These are phyloP conservation scores for Uloborus plumipes DNA, from an alignment of 2,888 invertebrate species.

Conservation along the genomic window DNA sequence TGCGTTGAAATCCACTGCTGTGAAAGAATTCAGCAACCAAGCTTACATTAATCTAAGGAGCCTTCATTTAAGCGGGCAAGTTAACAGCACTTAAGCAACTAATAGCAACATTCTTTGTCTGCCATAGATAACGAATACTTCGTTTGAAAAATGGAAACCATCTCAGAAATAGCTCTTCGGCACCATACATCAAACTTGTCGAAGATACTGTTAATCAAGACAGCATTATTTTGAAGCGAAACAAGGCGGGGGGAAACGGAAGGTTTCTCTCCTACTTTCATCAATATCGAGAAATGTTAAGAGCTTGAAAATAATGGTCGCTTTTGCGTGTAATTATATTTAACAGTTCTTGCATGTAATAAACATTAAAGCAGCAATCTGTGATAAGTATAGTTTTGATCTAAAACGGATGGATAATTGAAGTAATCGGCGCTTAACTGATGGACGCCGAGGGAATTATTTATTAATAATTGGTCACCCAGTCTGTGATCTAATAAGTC, in stretches of 20 bases:
- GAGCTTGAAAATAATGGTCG: conserved; percentile 24
- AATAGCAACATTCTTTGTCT: not conserved
- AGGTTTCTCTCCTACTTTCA: conserved; percentile 15
- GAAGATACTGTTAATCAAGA: conserved; percentile 37
- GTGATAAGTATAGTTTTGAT: conserved; percentile 30
- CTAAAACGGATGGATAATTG: conserved; percentile 26
- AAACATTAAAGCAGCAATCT: conserved; percentile 34
- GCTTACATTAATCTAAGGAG: too few relatives aligned
- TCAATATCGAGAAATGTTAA: conserved; percentile 27
- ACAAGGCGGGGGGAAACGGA: conserved; percentile 16
- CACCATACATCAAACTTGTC: not conserved
- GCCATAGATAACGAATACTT: too few relatives aligned
- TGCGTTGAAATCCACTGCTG: too few relatives aligned
- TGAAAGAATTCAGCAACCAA: too few relatives aligned
- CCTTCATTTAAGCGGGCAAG: not conserved
- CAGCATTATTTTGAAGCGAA: conserved; percentile 14
- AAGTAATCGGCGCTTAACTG: conserved; percentile 31
- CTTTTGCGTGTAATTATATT: conserved; percentile 39
- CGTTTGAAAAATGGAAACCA: too few relatives aligned
- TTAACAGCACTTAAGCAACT: not conserved
- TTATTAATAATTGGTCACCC: conserved; percentile 45
- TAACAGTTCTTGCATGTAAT: conserved; percentile 39
- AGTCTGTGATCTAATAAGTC: conserved; percentile 36
- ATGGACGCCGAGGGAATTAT: conserved; percentile 16
- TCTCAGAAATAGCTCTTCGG: too few relatives aligned